A percentile compares a stretch with the other conserved stretches of the same genome.
These are phyloP conservation scores for Terrapene triunguis DNA, from an alignment of 2,113 vertebrate genomes.

Conservation along the genomic window DNA sequence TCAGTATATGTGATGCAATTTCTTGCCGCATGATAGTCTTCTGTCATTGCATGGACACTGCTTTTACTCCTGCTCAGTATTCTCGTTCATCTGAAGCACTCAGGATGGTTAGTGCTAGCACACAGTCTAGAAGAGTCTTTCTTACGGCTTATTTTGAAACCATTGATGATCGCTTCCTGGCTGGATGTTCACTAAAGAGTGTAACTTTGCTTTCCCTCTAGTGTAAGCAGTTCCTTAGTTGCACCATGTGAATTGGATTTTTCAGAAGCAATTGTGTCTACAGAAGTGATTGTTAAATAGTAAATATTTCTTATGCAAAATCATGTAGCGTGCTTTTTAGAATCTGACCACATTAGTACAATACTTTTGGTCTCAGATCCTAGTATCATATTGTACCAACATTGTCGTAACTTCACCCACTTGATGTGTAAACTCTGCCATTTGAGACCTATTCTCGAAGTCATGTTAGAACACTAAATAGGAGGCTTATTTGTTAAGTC, in stretches of 20 bases:
- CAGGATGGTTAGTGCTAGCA: conserved; percentile 33
- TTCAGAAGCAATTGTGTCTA: not conserved
- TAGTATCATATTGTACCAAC: not conserved
- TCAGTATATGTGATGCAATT: not conserved
- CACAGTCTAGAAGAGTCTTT: too few species aligned
- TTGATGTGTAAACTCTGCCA: not conserved
- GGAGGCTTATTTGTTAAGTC: not conserved
- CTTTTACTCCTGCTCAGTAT: not conserved
- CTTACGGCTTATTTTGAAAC: not conserved
- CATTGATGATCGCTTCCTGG: not conserved
- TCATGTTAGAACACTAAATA: not conserved
- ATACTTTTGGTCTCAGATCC: not conserved
- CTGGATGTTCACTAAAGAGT: not conserved
- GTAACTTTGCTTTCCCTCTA: not conserved
- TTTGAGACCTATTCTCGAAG: not conserved
- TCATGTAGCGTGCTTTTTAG: not conserved
- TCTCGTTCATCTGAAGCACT: conserved; percentile 28
- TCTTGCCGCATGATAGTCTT: not conserved
- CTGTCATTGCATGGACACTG: not conserved
- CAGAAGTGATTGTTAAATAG: not conserved
- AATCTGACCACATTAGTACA: not conserved
- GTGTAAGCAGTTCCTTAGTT: not conserved
- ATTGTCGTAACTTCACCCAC: not conserved
- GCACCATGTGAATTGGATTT: not conserved
- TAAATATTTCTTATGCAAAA: not conserved